Percentiles rank a stretch among this genome's conserved stretches.
Conservation (phyloP, 64 coral and sea anemone genomes). For the Anthopleura sola region DNA sequence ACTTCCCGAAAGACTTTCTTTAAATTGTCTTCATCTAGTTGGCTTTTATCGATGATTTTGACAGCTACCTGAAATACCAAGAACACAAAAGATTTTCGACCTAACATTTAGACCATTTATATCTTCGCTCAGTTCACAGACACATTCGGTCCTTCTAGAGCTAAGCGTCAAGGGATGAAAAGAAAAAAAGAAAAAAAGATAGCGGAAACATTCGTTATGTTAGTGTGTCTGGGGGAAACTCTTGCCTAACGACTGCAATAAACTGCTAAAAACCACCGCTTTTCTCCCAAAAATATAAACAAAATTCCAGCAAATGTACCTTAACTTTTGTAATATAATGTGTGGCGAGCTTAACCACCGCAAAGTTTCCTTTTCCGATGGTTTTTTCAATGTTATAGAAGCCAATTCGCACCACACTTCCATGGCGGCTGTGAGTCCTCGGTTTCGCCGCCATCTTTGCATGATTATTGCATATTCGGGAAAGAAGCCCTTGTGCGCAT, state of each 20-base stretch:
- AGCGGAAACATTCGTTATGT: background rate
- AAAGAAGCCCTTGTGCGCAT: slow-evolving; percentile 44
- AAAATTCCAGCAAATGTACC: slow-evolving; percentile 47
- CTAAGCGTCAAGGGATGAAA: background rate
- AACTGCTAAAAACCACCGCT: slow-evolving; percentile 22
- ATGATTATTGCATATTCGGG: slow-evolving; percentile 86
- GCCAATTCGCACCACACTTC: slow-evolving; percentile 95
- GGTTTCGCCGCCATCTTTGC: slow-evolving; percentile 99
- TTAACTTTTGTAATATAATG: slow-evolving; percentile 90
- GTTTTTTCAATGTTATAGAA: slow-evolving; percentile 97
- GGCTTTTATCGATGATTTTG: slow-evolving; percentile 99
- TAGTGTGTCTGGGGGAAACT: background rate
- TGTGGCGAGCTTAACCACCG: slow-evolving; percentile 97
- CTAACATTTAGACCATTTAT: background rate
- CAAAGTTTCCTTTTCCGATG: slow-evolving; percentile 99
- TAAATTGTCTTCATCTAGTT: slow-evolving; percentile 92
- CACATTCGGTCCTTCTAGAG: background rate
- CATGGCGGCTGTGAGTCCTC: slow-evolving; percentile 93
- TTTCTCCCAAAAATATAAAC: slow-evolving; percentile 44
- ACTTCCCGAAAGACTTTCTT: slow-evolving; percentile 99
- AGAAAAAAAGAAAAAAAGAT: background rate
- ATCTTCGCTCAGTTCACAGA: background rate
- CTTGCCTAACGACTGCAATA: slow-evolving; percentile 21
- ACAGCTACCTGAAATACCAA: slow-evolving; percentile 86
- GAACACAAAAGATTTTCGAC: slow-evolving; percentile 7